phyloP scores from a whole-genome alignment of 2,888 invertebrate genomes.

The Sthenelais limicola region DNA sequence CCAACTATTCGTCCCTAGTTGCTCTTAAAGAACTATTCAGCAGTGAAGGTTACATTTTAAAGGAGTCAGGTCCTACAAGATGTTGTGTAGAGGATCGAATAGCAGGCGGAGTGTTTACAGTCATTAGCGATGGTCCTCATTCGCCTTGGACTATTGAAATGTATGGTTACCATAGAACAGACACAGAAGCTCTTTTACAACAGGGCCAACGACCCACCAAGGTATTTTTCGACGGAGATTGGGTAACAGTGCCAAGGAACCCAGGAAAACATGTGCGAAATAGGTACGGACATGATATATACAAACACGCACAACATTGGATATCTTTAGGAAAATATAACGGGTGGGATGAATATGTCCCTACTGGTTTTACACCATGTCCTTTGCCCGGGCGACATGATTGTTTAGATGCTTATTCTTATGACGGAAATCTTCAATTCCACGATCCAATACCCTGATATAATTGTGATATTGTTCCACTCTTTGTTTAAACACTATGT shows the following conservation, averaged over 20 bases:
- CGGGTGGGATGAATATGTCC: constrained; percentile 59
- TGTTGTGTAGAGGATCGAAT: constrained; percentile 53
- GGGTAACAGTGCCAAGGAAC: constrained; percentile 62
- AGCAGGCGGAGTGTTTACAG: constrained; percentile 55
- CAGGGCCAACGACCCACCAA: constrained; percentile 55
- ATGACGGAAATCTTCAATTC: constrained; percentile 64
- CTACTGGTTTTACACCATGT: constrained; percentile 58
- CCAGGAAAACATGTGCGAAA: constrained; percentile 65
- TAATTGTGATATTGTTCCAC: no score
- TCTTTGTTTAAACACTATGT: no score
- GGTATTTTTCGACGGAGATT: constrained; percentile 58
- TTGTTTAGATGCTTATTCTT: constrained; percentile 63
- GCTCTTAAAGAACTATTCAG: constrained; percentile 46
- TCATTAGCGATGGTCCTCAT: constrained; percentile 46
- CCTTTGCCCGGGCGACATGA: constrained; percentile 56
- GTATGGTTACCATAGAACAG: constrained; percentile 62
- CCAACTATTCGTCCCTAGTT: constrained; percentile 54
- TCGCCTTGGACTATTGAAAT: constrained; percentile 59
- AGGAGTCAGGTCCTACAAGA: constrained; percentile 40
- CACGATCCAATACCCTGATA: constrained; percentile 18
- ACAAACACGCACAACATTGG: constrained; percentile 65
- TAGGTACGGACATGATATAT: constrained; percentile 63
- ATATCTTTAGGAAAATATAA: constrained; percentile 50
- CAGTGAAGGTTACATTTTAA: constrained; percentile 47
- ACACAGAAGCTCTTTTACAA: constrained; percentile 51